phyloP scores from a whole-genome alignment of 2,797 vertebrate species.

The Sorex maritimensis region DNA sequence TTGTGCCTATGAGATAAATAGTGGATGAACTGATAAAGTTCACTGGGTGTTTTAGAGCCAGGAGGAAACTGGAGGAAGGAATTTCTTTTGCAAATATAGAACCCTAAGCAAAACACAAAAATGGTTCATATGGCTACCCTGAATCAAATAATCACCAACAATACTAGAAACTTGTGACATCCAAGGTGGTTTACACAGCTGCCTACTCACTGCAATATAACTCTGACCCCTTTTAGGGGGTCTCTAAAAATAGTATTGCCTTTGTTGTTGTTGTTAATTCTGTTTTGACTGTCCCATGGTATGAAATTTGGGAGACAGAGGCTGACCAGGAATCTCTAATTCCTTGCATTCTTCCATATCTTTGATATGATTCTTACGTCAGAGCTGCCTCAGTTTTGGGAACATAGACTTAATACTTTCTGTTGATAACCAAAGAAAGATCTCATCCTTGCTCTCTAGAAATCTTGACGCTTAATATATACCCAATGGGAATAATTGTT shows the following conservation, averaged over 20 bases:
- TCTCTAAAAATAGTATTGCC: no score
- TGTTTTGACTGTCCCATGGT: neutral
- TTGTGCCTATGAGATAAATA: neutral
- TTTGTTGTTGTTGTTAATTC: neutral
- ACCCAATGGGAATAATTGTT: conserved; percentile 1
- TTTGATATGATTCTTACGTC: neutral
- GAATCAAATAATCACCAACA: no score
- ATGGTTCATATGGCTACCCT: neutral
- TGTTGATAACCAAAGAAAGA: neutral
- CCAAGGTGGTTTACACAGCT: neutral
- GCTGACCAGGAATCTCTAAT: conserved; percentile 42
- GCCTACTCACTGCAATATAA: no score
- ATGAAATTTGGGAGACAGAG: conserved; percentile 37
- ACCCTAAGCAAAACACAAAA: neutral
- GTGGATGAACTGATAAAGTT: neutral
- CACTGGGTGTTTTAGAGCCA: neutral
- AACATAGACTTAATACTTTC: neutral
- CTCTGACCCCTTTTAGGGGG: no score
- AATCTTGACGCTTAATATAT: neutral
- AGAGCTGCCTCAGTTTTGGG: conserved; percentile 15
- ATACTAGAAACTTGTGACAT: conserved; percentile 15
- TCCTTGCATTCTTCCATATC: conserved; percentile 20
- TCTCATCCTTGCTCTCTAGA: neutral
- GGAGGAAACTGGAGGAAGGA: neutral
- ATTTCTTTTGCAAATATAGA: conserved; percentile 55